Evolutionary conservation across 2,888 invertebrate species (phyloP), one percentile per base, ranked within the genome.

Genomic region (Cheilosia grossa): DNA sequence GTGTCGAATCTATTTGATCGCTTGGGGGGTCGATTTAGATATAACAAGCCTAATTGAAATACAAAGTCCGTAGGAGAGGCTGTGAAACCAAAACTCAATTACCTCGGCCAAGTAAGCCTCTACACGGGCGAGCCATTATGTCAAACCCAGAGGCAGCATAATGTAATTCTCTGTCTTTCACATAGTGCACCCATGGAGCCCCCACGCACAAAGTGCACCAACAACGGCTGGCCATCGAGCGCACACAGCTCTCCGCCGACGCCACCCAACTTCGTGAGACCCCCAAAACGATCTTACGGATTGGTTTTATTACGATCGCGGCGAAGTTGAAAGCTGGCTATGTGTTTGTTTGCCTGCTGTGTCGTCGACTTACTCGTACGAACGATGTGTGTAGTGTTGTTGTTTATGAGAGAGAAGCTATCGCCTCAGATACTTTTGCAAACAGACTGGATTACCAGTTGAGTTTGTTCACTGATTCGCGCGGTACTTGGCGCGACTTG

Each of bases 391-490:
- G n/a, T 53, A 30, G 49, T 51, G 66, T 37, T 21, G 51, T 49
- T 77, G 67, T 13, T 53, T 61, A 49, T 33, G 78, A 78, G 70
- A 70, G 78, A 63, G 63, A 64, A 40, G 44, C 67, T 21, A 73
- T n/a, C 33, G 53, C 44, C 79, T 80, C 80, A 67, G 80, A 80
- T 80, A 80, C 80, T 80, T 80, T 80, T 80, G 80, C 80, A 73
- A 73, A 80, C 73, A 80, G 73, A 80, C 80, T 61, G 72, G 73
- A 73, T 73, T 80, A 73, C 80, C 80, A 80, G 80, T 80, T 73
- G 73, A 80, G 59, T 80, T 73, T 67, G 73, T 80, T 73, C 80
- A 73, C 61, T 73, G 80, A 73, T 80, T 80, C 80, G 73, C 80
- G 73, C 66, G 80, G 73, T 67, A 73, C 73, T 66, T 64, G 61